These are phyloP conservation scores for Todus mexicanus DNA, from an alignment of 2,797 vertebrate species.

Conservation along the genomic window DNA sequence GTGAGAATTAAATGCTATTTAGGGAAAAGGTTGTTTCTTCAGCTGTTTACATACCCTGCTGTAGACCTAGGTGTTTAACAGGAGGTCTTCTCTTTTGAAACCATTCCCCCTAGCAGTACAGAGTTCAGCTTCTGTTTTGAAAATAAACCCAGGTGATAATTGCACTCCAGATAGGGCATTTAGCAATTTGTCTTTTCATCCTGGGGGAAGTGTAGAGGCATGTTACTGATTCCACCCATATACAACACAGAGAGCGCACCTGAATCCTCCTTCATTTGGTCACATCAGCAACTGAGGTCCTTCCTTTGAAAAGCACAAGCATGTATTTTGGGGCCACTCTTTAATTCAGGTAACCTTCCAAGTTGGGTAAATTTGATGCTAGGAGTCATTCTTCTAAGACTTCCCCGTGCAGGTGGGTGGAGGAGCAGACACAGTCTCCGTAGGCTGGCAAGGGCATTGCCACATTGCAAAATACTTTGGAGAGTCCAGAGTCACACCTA, in stretches of 20 bases:
- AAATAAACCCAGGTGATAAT: neutral
- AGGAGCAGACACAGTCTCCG: rapidly evolving
- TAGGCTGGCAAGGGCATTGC: neutral
- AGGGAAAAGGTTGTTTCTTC: neutral
- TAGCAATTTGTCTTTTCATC: neutral
- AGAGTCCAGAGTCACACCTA: neutral
- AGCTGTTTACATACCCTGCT: neutral
- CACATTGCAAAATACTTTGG: neutral
- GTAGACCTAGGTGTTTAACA: neutral
- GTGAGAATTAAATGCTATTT: neutral
- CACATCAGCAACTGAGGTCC: neutral
- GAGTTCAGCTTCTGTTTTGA: slow-evolving; percentile 22
- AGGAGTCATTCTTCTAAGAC: neutral
- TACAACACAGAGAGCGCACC: rapidly evolving
- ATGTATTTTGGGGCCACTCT: neutral
- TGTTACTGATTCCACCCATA: neutral
- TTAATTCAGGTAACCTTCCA: neutral
- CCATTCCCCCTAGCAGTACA: neutral
- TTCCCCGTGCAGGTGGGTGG: rapidly evolving
- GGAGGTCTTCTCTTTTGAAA: neutral
- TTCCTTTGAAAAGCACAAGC: neutral
- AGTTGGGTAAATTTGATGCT: neutral
- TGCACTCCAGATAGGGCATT: neutral
- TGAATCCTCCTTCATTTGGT: neutral
- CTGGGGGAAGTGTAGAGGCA: neutral